Conservation (phyloP, 2,888 invertebrate species). For the Cyrtodaria siliqua region DNA sequence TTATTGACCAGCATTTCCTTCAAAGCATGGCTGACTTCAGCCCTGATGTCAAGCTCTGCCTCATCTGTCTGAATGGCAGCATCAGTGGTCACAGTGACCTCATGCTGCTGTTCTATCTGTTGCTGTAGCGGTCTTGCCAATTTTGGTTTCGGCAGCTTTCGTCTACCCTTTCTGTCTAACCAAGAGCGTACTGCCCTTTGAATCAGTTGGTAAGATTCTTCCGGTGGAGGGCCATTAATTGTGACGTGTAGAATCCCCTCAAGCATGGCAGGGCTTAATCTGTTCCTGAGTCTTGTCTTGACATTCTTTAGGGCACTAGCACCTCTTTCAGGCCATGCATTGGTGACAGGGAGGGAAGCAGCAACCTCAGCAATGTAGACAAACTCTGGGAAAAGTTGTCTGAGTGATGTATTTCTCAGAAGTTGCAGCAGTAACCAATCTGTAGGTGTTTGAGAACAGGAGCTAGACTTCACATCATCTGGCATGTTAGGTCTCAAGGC, state of each 20-base stretch:
- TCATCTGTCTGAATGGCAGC: no score
- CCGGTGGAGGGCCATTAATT: constrained; percentile 8
- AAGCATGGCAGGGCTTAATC: constrained; percentile 18
- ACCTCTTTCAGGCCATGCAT: constrained; percentile 64
- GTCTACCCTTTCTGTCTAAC: not conserved
- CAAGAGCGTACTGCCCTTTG: constrained; percentile 2
- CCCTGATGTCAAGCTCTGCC: no score
- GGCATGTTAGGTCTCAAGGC: constrained; percentile 13
- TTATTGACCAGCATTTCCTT: no score
- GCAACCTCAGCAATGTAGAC: constrained; percentile 39
- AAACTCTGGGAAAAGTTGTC: constrained; percentile 20
- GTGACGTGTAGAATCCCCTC: constrained; percentile 4
- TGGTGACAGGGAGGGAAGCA: constrained; percentile 49
- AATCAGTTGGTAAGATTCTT: not conserved
- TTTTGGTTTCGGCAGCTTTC: constrained; percentile 5
- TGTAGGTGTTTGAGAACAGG: constrained; percentile 6
- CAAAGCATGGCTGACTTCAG: no score
- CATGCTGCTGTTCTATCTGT: no score
- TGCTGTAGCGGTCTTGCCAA: no score
- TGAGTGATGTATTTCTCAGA: constrained; percentile 5
- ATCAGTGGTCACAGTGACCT: no score
- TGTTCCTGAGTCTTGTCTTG: constrained; percentile 41
- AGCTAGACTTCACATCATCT: constrained; percentile 7
- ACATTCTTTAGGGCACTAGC: constrained; percentile 50
- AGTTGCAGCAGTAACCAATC: constrained; percentile 31